Evolutionary conservation across 2,113 vertebrate species (phyloP), one percentile per base, ranked within the genome.

Genomic region (Plecturocebus donacophilus): DNA sequence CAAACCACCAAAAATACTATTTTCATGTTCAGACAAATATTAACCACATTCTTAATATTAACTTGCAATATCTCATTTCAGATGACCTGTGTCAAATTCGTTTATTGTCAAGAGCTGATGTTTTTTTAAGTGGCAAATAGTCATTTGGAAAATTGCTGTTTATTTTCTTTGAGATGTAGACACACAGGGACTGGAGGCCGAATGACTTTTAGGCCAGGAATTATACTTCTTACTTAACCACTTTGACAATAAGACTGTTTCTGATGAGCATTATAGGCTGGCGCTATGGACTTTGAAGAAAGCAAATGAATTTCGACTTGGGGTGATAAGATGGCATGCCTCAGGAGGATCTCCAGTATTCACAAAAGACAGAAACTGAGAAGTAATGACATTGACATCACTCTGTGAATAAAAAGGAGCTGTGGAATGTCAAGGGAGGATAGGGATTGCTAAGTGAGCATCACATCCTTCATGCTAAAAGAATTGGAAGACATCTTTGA

Each of bases 251-350:
- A 20, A 93, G 54, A 49, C 45, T 75, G 77, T 94, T 64, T 42
- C 93, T 97, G 85, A 83, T 87, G 52, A 86, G 70, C 27, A 9
- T 20, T 35, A 90, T 3, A 88, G 94, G 88, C 73, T 71, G 86
- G 95, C 25, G 49, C 91, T 93, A 42, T 2, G 75, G 97, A 98
- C 94, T 93, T 96, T 95, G 96, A 98, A 97, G 96, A 95, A 97
- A 98, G 91, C 68, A 97, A 98, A 98, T 97, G 76, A 97, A 11
- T 98, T 98, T 98, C 0, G 8, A 96, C 94, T 95, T 75, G 52
- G 64, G 73, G 85, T 58, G 95, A 95, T 89, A 95, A 97, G 88
- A 98, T 92, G 96, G 92, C 93, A n/a, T 0, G 0, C 86, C 98
- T 98, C 76, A 0, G 64, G 96, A 98, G 96, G 71, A 95, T 91